Percentiles rank a stretch among this genome's conserved stretches.
Conservation (phyloP, 2,888 invertebrate species). For the Lamproptera curius region DNA sequence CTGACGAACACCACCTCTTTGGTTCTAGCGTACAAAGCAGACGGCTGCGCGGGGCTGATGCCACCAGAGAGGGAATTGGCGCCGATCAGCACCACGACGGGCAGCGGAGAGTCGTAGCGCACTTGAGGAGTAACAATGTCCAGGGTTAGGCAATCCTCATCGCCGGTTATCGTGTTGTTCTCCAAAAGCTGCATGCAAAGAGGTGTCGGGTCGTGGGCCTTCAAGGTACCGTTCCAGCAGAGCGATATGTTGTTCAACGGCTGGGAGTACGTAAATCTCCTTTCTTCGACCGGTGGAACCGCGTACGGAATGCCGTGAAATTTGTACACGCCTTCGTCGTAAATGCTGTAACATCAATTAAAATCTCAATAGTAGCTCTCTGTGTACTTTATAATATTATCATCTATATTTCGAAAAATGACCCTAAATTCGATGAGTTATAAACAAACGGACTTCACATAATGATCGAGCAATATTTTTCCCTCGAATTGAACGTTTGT, state of each 20-base stretch:
- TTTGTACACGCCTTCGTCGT: constrained; percentile 87
- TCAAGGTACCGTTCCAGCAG: constrained; percentile 88
- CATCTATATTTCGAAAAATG: too few species aligned
- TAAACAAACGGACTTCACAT: too few species aligned
- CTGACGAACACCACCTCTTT: constrained; percentile 91
- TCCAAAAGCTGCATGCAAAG: constrained; percentile 84
- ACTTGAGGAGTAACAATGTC: constrained; percentile 91
- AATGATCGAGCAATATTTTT: too few species aligned
- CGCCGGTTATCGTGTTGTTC: constrained; percentile 82
- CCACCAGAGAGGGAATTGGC: constrained; percentile 88
- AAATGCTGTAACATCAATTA: constrained; percentile 63
- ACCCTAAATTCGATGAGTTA: too few species aligned
- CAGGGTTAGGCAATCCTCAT: constrained; percentile 89
- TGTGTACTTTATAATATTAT: too few species aligned
- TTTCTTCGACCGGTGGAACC: constrained; percentile 82
- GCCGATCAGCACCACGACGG: constrained; percentile 90
- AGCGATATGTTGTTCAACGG: constrained; percentile 81
- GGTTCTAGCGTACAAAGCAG: constrained; percentile 85
- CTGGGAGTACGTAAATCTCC: constrained; percentile 84
- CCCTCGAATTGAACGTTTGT: too few species aligned
- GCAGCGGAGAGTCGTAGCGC: constrained; percentile 86
- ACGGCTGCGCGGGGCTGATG: constrained; percentile 85
- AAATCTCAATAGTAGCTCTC: too few species aligned
- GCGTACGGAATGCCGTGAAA: constrained; percentile 92
- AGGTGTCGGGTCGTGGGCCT: constrained; percentile 82